These are phyloP conservation scores for Incurvaria masculella DNA, from an alignment of 2,888 invertebrate genomes.

Conservation along the genomic window DNA sequence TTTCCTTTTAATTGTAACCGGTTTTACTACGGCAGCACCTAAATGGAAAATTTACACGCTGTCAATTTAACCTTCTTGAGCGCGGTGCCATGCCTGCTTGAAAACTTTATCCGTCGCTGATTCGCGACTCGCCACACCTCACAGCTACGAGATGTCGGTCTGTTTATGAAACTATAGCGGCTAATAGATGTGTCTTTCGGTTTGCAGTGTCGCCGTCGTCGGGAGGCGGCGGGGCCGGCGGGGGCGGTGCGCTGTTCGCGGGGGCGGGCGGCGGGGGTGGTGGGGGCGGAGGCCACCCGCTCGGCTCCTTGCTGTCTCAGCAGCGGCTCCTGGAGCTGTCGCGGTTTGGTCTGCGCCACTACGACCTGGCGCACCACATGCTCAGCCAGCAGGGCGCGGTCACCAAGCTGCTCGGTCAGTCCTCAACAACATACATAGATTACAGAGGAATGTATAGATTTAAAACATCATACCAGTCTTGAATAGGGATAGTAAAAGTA, in stretches of 20 bases:
- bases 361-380: constrained; percentile 88
- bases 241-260: constrained; percentile 25
- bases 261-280: constrained; percentile 28
- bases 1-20: too few relatives aligned
- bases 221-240: constrained; percentile 41
- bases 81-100: too few relatives aligned
- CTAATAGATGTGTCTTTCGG: constrained; percentile 32
- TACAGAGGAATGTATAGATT: too few relatives aligned
- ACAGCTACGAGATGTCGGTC: constrained; percentile 9
- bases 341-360: constrained; percentile 77
- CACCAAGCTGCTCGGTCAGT: constrained; percentile 85
- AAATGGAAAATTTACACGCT: too few relatives aligned
- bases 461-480: too few relatives aligned
- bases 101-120: too few relatives aligned
- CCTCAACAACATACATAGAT: too few relatives aligned
- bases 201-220: constrained; percentile 56
- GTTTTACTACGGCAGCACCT: too few relatives aligned
- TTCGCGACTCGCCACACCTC: constrained; percentile 15
- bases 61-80: too few relatives aligned
- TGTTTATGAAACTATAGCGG: constrained; percentile 8
- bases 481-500: too few relatives aligned
- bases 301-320: constrained; percentile 71
- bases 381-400: constrained; percentile 89
- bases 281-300: constrained; percentile 55
- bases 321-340: constrained; percentile 80